Base-by-base conservation (phyloP, 2,888 invertebrate genomes). In the Agrotis ipsilon region DNA sequence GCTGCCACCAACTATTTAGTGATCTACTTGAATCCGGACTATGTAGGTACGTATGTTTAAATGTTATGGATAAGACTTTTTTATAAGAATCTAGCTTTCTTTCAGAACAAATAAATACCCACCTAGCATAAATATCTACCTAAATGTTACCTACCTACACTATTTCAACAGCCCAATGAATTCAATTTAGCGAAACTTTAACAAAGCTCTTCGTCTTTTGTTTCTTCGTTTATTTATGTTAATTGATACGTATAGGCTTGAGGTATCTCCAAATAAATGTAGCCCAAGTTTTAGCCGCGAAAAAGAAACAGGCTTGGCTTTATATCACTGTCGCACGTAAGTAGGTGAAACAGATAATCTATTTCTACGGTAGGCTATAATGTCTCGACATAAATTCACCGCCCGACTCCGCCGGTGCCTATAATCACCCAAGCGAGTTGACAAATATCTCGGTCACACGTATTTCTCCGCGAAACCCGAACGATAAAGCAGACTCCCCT, bases 1-100 rank as follows among this genome's bases (percentile, higher is more conserved):
- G 86, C 88, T 86, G 84, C 83, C 87, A 88, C 88, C 83, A 90
- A 91, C 91, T 93, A 92, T 92, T 92, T 92, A 92, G 88, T 84
- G 88, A 89, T 88, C 89, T 87, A 90, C 90, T 92, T 89, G 87
- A 89, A 86, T 88, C 87, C 80, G 82, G 81, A 78, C 84, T 84
- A 78, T 72, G 81, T 83, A 32, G 32, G 32, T 83, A 68, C 80
- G 72, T 32, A 81, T 79, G 80, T 81, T 81, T 74, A 43, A 78
- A 74, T 71, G 19, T 54, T 81, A 65, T 83, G 84, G 87, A 88
- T 78, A 19, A 62, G 77, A 82, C 80, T 86, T 86, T 70, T 82
- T 60, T 59, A 16, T 55, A 39, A 52, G 3, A n/a, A 45, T 21
- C 16, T 18, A 45, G 14, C 61, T 59, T 43, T 49, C 1, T 27